Percentiles rank a stretch among this genome's conserved stretches.
phyloP scores from a whole-genome alignment of 2,888 invertebrate species.

The Troilus luridus region DNA sequence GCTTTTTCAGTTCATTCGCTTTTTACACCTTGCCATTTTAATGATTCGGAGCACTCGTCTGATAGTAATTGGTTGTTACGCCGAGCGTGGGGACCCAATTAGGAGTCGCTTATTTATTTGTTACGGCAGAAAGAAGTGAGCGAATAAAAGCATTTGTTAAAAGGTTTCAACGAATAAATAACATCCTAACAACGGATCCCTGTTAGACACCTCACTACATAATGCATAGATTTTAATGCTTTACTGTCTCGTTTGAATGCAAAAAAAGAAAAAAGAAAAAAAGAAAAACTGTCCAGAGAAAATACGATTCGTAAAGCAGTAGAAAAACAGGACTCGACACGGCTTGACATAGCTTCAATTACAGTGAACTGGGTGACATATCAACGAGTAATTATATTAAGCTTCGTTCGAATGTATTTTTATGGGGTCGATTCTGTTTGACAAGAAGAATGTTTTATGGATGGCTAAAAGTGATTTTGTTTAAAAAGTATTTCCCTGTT shows the following conservation, averaged over 20 bases:
- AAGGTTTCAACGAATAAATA: slow-evolving; percentile 46
- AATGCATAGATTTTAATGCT: slow-evolving; percentile 31
- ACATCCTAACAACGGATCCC: slow-evolving; percentile 11
- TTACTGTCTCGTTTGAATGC: not conserved
- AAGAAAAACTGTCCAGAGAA: not conserved
- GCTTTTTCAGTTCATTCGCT: slow-evolving; percentile 46
- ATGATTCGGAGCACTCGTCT: slow-evolving; percentile 28
- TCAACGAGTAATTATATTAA: not conserved
- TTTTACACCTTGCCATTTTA: slow-evolving; percentile 27
- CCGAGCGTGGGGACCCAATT: not conserved
- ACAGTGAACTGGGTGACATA: not conserved
- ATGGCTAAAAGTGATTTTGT: not conserved
- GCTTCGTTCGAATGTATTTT: not conserved
- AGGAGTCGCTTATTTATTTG: slow-evolving; percentile 47
- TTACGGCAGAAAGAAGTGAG: slow-evolving; percentile 9
- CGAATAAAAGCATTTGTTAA: slow-evolving; percentile 45
- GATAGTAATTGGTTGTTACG: slow-evolving; percentile 37
- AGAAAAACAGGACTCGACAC: slow-evolving; percentile 22
- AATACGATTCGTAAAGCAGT: slow-evolving; percentile 9
- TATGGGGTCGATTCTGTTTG: not conserved
- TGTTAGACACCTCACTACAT: slow-evolving; percentile 13
- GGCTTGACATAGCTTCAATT: slow-evolving; percentile 13
- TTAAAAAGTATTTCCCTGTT: not conserved
- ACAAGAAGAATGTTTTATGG: not conserved
- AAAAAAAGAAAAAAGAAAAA: not conserved